Conservation (phyloP, 2,113 vertebrate species). For the Sakesphorus luctuosus region DNA sequence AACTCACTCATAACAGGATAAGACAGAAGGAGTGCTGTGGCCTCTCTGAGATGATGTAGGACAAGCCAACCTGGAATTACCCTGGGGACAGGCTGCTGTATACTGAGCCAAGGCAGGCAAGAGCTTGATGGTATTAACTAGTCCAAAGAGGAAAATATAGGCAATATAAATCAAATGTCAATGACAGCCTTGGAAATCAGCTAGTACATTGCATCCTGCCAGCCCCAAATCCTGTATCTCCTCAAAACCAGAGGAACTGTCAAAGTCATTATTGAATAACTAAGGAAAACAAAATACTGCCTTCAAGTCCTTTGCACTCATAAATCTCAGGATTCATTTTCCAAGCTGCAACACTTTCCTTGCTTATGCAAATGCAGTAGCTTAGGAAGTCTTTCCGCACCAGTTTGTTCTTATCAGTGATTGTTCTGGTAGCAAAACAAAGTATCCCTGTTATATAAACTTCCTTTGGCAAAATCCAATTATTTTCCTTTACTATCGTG, state of each 20-base stretch:
- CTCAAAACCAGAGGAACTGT: slow-evolving; percentile 29
- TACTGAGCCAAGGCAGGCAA: not conserved
- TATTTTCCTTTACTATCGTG: not conserved
- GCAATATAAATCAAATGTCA: slow-evolving; percentile 17
- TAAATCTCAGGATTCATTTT: not conserved
- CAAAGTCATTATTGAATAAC: slow-evolving; percentile 12
- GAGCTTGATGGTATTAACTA: not conserved
- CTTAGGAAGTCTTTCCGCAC: not conserved
- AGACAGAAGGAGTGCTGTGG: not conserved
- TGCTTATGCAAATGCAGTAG: not conserved
- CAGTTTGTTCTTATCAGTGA: not conserved
- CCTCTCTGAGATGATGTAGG: not conserved
- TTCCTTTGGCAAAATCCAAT: not conserved
- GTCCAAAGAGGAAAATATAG: not conserved
- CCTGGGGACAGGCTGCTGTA: not conserved
- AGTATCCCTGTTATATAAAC: not conserved
- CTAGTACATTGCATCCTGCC: not conserved
- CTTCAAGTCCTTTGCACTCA: not conserved
- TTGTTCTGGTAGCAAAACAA: not conserved
- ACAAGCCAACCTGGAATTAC: not conserved
- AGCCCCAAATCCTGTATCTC: not conserved
- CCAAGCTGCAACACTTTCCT: not conserved
- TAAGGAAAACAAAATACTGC: slow-evolving; percentile 5
- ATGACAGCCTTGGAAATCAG: slow-evolving; percentile 15
- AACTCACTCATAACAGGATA: not conserved